Evolutionary conservation across 2,888 invertebrate genomes (phyloP).

Genomic region (Polylopha cassiicola): DNA sequence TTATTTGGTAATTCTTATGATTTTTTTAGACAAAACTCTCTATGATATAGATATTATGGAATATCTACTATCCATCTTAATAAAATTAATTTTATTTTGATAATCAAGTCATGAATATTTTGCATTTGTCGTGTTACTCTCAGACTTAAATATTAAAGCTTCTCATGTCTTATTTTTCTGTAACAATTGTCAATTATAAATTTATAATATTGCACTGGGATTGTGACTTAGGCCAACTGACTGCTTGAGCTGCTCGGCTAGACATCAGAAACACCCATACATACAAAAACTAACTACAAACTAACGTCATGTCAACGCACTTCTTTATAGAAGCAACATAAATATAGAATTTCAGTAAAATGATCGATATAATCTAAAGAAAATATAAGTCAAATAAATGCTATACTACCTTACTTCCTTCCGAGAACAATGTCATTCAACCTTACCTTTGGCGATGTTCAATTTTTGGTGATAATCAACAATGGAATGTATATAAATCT

Average conservation of each 20-base stretch:
- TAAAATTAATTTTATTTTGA: slow-evolving; percentile 17
- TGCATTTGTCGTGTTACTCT: slow-evolving; percentile 24
- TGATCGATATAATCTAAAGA: slow-evolving; percentile 30
- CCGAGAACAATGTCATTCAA: slow-evolving; percentile 57
- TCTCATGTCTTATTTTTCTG: slow-evolving; percentile 30
- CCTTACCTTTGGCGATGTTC: slow-evolving; percentile 73
- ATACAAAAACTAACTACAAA: slow-evolving; percentile 27
- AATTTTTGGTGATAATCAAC: slow-evolving; percentile 61
- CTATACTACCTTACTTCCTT: slow-evolving; percentile 74
- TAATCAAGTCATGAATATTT: slow-evolving; percentile 25
- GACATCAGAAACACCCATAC: slow-evolving; percentile 16
- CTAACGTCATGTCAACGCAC: slow-evolving; percentile 37
- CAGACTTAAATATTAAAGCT: slow-evolving; percentile 56
- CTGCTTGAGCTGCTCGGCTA: slow-evolving; percentile 33
- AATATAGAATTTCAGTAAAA: slow-evolving; percentile 33
- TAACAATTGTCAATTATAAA: slow-evolving; percentile 24
- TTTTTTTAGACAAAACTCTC: slow-evolving; percentile 15
- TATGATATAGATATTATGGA: slow-evolving; percentile 12
- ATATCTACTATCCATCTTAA: slow-evolving; percentile 13
- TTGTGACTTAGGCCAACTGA: slow-evolving; percentile 27
- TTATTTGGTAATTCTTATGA: slow-evolving; percentile 21
- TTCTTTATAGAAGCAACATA: slow-evolving; percentile 45
- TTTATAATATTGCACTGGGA: slow-evolving; percentile 42
- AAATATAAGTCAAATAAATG: slow-evolving; percentile 74
- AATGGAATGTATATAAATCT: slow-evolving; percentile 68